Conservation (phyloP, 2,797 vertebrate species). For the Sebastes steindachneri region DNA sequence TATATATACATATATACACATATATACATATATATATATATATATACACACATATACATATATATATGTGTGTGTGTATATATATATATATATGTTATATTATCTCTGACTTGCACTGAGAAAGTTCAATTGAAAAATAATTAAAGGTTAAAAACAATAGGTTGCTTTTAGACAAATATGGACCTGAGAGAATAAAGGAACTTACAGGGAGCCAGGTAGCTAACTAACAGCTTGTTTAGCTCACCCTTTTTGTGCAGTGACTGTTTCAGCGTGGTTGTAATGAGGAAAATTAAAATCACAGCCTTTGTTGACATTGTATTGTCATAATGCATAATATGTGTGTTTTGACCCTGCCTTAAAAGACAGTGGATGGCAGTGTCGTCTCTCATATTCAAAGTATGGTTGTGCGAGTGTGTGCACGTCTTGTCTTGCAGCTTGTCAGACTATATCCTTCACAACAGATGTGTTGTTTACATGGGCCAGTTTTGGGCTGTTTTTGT, state of each 20-base stretch:
- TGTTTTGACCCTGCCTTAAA: neutral
- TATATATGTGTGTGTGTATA: no score
- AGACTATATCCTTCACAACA: neutral
- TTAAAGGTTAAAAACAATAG: neutral
- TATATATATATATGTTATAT: neutral
- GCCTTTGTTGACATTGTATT: neutral
- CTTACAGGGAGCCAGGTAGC: slow-evolving; percentile 37
- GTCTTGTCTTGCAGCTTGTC: neutral
- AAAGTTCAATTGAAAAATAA: neutral
- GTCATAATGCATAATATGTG: neutral
- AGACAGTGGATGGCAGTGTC: slow-evolving; percentile 18
- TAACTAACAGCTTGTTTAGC: slow-evolving; percentile 17
- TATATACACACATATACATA: accelerated
- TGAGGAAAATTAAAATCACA: neutral
- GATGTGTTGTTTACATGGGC: slow-evolving; percentile 19
- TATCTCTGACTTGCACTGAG: neutral
- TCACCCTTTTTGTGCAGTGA: slow-evolving; percentile 32
- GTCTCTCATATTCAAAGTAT: neutral
- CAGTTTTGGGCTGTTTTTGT: neutral
- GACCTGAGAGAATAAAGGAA: neutral
- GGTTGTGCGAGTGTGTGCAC: neutral
- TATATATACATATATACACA: accelerated
- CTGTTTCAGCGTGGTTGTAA: neutral
- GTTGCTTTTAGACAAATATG: no score
- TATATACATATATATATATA: no score